Base-by-base conservation (phyloP, 2,888 invertebrate genomes). In the Orchestes rusci region DNA sequence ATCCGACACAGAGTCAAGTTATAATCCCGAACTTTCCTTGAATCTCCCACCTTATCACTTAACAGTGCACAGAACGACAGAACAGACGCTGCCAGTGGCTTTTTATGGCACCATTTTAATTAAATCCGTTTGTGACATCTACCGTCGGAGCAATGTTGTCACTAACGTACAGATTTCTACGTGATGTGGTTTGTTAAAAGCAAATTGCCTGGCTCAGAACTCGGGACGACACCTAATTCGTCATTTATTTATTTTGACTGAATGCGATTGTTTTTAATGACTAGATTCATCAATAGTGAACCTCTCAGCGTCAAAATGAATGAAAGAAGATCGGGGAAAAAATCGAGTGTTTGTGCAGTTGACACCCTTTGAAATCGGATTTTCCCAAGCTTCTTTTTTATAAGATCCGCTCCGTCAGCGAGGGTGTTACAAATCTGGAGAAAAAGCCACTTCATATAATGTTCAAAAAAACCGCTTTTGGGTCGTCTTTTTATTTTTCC, bases 121-220 rank as follows among this genome's bases (percentile, higher is more conserved):
- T 68, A 68, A 69, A 68, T 68, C 68, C 68, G 65, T 65, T 67
- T 67, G 66, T 68, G 68, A 69, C 69, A 68, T 68, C 64, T 58
- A 66, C 62, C 65, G 62, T 61, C 33, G 36, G 35, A 39, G 38
- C 41, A 61, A 62, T 64, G 64, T 65, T 66, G 66, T 68, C 66
- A 59, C 64, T 63, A 65, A 66, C 65, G 64, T 63, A 59, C 61
- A 66, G 67, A 68, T 66, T 67, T 64, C 65, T 68, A 68, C 69
- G 69, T 69, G 69, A 68, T 64, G 66, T 62, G 69, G 65, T 67
- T 69, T 63, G 63, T 60, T 61, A 66, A 66, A 62, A 63, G 63
- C 64, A 65, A 67, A 67, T 67, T 67, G 65, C 64, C 63, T 60
- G 56, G 56, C 46, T 51, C 54, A 53, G 53, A 54, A 56, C 56